Evolutionary conservation across 2,888 invertebrate species (phyloP), one percentile per base, ranked within the genome.

Genomic region (Liopterus haemorrhoidalis): DNA sequence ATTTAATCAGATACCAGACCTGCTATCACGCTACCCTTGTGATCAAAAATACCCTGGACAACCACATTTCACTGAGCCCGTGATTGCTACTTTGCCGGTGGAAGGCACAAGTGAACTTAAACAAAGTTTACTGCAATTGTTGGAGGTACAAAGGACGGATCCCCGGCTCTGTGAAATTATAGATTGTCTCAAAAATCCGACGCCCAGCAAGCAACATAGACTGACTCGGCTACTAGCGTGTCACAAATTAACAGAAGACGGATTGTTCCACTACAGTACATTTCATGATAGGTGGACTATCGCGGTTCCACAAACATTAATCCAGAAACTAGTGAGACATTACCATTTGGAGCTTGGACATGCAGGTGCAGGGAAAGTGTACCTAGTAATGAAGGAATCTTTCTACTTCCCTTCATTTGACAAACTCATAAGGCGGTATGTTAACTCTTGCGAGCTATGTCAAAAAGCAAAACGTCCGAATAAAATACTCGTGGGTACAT

Each of bases 1-100:
- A 4, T 14, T 31, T 2, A 54, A 51, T 22, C 22, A 37, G 5
- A 50, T 52, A 2, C 46, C 49, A 3, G 50, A 55, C 18, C 25
- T 36, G 1, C 33, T 53, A 4, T 52, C 49, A 1, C 15, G 25
- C 2, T 38, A 18, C 5, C 27, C 27, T 5, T 9, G 25, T 6
- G 38, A 27, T 18, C 35, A 33, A 9, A 12, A 25, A 14, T 4
- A 24, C 8, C 37, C 16, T 6, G 4, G 2, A 5, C 21, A 37
- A 30, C 12, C 15, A 12, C 5, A 20, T n/a, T 4, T n/a, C 12
- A 8, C 20, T 5, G 25, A 24, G 19, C 27, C 38, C 16, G 27
- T 45, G 4, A 27, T 24, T 4, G 28, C 39, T 1, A 16, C 20
- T 2, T 22, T 46, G 4, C 3, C 5, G 16, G 36, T 27, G 4